Percentiles rank a stretch among this genome's conserved stretches.
Conservation (phyloP, 2,888 invertebrate species). For the Tetragnatha montana region DNA sequence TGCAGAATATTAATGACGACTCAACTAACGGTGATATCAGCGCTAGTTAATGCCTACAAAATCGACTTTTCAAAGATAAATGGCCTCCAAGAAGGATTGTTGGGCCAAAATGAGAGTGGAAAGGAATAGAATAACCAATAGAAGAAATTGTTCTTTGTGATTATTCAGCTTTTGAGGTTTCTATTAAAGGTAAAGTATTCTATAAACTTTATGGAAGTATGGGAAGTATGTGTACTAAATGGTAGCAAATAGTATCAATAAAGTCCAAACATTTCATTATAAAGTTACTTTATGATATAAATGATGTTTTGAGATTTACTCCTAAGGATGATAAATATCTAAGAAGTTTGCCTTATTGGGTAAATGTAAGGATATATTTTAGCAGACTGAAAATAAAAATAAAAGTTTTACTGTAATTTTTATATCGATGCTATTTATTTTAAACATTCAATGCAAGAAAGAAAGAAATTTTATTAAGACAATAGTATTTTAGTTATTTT, state of each 20-base stretch:
- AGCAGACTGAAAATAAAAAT: no score
- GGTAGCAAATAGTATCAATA: background rate
- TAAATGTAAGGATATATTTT: no score
- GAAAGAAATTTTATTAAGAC: no score
- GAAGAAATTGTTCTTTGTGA: background rate
- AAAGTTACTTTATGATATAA: background rate
- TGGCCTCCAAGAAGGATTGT: conserved; percentile 10
- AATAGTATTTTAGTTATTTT: no score
- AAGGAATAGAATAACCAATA: conserved; percentile 9
- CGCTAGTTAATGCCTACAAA: conserved; percentile 11
- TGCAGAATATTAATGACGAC: conserved; percentile 46
- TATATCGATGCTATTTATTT: no score
- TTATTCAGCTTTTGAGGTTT: background rate
- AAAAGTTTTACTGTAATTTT: no score
- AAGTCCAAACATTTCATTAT: background rate
- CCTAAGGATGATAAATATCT: no score
- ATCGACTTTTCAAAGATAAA: conserved; percentile 32
- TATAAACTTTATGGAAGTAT: background rate
- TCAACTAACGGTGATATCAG: conserved; percentile 21
- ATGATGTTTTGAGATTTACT: no score
- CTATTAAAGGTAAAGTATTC: background rate
- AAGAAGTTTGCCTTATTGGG: no score
- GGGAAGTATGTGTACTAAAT: background rate
- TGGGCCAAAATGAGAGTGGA: background rate
- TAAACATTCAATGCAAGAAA: no score